Evolutionary conservation across 2,888 invertebrate species (phyloP), one percentile per base, ranked within the genome.

Genomic region (Drosophila tanythrix): DNA sequence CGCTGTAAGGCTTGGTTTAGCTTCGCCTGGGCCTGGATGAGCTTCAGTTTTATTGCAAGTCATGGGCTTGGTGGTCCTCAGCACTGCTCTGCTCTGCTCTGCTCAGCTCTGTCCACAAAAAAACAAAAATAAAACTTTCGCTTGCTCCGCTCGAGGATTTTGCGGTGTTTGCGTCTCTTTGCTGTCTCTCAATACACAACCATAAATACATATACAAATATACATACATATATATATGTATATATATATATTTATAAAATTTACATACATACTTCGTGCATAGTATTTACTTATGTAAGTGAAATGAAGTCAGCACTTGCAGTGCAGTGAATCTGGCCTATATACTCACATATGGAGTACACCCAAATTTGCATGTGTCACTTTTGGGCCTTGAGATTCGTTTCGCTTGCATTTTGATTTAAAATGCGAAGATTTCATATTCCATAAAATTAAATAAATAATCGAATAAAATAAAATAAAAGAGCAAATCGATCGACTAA

Each of bases 281-380:
- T 38, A 56, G 36, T 56, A 40, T 31, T 40, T 33, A 21, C 33
- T 56, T 50, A 50, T 68, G 50, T 57, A 69, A 72, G 57, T 43
- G 61, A 82, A 87, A 77, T 83, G 74, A 86, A 89, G 84, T 83
- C 82, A 82, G 74, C 70, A 65, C 56, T 81, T 59, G 69, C 71
- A 61, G 10, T 61, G 63, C 71, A 61, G 4, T 51, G 56, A 48
- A 71, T 70, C 71, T 86, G 86, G 76, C 86, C 88, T 81, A 91
- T 81, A 85, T 89, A 88, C 70, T 38, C 57, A 59, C 56, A 74
- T 59, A 48, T 69, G 56, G 48, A 53, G 56, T 62, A 52, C 35
- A 61, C 61, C 25, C 38, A 51, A n/a, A 65, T 70, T 61, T 59
- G 31, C 38, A 61, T 62, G 46, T 40, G 40, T 52, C 60, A 53